phyloP scores from a whole-genome alignment of 2,888 invertebrate genomes.

The Ectemnius continuus region DNA sequence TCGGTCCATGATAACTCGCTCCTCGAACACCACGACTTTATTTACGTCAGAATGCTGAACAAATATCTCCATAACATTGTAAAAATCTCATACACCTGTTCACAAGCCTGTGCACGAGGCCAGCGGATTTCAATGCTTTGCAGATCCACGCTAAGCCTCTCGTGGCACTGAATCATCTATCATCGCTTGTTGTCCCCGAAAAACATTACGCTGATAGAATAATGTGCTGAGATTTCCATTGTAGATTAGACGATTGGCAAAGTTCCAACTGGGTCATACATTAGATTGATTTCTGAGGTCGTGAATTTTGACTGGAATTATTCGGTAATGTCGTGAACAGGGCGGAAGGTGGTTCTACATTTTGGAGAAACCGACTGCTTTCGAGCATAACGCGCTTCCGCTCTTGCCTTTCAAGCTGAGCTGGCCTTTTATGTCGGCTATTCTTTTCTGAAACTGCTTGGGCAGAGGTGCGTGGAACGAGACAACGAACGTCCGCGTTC shows the following conservation, averaged over 20 bases:
- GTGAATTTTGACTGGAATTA: slow-evolving; percentile 9
- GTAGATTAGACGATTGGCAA: slow-evolving; percentile 37
- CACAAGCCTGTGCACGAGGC: too few relatives aligned
- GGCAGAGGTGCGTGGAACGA: slow-evolving; percentile 16
- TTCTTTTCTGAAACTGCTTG: not conserved
- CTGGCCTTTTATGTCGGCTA: not conserved
- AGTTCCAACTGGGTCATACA: slow-evolving; percentile 45
- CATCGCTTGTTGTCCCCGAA: slow-evolving; percentile 24
- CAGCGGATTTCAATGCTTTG: not conserved
- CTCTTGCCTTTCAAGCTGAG: too few relatives aligned
- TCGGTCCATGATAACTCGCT: too few relatives aligned
- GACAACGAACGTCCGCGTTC: not conserved
- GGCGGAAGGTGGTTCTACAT: too few relatives aligned
- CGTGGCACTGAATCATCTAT: slow-evolving; percentile 30
- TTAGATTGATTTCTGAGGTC: slow-evolving; percentile 27
- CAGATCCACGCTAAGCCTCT: slow-evolving; percentile 1
- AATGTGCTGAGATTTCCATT: slow-evolving; percentile 47
- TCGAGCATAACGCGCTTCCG: too few relatives aligned
- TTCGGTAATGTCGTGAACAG: not conserved
- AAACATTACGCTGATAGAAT: slow-evolving; percentile 30
- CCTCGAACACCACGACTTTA: too few relatives aligned
- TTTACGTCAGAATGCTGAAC: too few relatives aligned
- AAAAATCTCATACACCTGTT: too few relatives aligned
- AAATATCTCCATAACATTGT: too few relatives aligned
- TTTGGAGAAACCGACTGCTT: too few relatives aligned